Percentiles rank a stretch among this genome's conserved stretches.
phyloP scores from a whole-genome alignment of 2,113 vertebrate genomes.

The Spermophilus dauricus region DNA sequence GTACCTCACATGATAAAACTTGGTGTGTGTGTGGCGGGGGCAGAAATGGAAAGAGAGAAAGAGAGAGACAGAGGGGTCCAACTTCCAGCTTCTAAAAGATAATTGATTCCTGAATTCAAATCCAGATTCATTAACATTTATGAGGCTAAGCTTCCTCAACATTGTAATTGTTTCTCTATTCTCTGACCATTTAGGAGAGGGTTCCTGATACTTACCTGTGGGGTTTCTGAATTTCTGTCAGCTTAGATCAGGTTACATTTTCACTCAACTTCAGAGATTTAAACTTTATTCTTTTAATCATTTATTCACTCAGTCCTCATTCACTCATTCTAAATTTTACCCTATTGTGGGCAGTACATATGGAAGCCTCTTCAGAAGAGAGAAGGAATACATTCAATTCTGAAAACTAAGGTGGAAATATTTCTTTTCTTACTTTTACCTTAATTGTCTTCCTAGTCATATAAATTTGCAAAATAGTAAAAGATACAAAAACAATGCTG shows the following conservation, averaged over 20 bases:
- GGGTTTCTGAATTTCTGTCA: neutral
- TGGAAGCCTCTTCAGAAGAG: neutral
- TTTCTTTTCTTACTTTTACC: neutral
- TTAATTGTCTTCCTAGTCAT: neutral
- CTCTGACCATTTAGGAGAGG: neutral
- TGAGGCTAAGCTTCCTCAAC: neutral
- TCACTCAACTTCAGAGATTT: neutral
- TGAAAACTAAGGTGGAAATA: conserved; percentile 31
- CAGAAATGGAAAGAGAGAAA: neutral
- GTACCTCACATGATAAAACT: neutral
- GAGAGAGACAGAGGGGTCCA: neutral
- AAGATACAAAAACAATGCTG: neutral
- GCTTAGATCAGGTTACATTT: neutral
- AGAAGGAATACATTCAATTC: conserved; percentile 8
- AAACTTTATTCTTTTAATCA: neutral
- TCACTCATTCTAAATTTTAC: neutral
- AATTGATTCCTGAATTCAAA: neutral
- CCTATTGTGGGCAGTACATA: neutral
- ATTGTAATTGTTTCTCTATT: neutral
- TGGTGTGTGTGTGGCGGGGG: too few species aligned
- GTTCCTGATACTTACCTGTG: neutral
- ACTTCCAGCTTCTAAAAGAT: neutral
- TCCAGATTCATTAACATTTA: neutral
- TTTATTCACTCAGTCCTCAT: neutral
- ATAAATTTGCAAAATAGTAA: conserved; percentile 13